Base-by-base conservation (phyloP, 2,797 vertebrate species). In the Morus bassanus region DNA sequence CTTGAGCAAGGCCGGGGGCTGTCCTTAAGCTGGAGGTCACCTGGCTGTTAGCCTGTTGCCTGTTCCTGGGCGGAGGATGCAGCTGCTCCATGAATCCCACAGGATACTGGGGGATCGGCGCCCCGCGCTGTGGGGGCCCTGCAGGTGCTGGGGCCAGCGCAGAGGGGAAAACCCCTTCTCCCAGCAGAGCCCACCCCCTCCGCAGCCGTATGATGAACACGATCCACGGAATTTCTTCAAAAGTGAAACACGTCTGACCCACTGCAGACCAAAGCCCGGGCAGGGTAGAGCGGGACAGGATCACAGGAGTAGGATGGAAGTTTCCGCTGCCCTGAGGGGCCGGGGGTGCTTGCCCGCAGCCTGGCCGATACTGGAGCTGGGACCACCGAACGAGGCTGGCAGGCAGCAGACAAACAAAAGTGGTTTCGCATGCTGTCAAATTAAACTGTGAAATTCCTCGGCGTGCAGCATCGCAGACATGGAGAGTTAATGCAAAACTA, bases 201-300 rank as follows among this genome's bases (percentile, higher is more conserved):
- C 12, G 3, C 41, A 53, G 63, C 63, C 7, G 0, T 12, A 1
- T 1, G 16, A n/a, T 10, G 22, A 80, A n/a, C 10, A 5, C 0
- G 1, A 24, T 7, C 59, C 35, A 18, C 27, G 39, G 64, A 35
- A 37, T 54, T 67, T 19, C 83, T 85, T 69, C 76, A n/a, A 31
- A 53, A 64, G 31, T 15, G 39, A 8, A 80, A 18, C 4, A 1
- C 10, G 4, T 25, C 77, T 35, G 37, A 45, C 46, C 51, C 13
- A 1, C n/a, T 41, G 64, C 1, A 1, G 46, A 24, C 31, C 46
- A 12, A 19, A 28, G 35, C 35, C 24, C 2, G 1, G 65, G 65
- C 27, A 28, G 23, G 27, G 27, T 6, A 43, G 11, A 39, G 24
- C 0, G 1, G 22, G 51, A 11, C 22, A 23, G 37, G 54, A 14